Base-by-base conservation (phyloP, 2,888 invertebrate genomes). In the Scaptomyza cyrtandrae region DNA sequence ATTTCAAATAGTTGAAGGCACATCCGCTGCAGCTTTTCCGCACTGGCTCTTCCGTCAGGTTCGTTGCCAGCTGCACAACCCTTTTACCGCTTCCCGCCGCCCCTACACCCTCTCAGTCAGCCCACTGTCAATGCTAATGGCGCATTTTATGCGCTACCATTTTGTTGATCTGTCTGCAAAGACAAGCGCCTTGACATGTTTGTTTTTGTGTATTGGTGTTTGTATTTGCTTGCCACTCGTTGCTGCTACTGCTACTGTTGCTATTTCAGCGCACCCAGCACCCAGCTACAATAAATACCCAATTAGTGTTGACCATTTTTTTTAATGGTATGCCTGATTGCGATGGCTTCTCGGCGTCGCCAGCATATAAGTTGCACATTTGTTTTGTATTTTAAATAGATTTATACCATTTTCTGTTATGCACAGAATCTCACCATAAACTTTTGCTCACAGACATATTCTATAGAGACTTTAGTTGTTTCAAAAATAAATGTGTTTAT, bases 21-120 rank as follows among this genome's bases (percentile, higher is more conserved):
- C 82, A 83, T 83, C 83, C 83, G 85, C 59, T 85, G 85, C 87
- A 85, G 83, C 87, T 85, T 85, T 87, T 83, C 83, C 83, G 87
- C 69, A 55, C 54, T 58, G 63, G 37, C 46, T 63, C 53, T 67
- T 64, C 73, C 56, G 54, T 37, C 58, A 70, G 70, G 27, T 43
- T 56, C 39, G 52, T 39, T 63, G 31, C n/a, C 27, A 45, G 41
- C 33, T 49, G n/a, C 33, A 41, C 58, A 48, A 50, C 44, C 52
- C 71, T 58, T 53, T 58, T 14, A 39, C 45, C 33, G 27, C 13
- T 37, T 6, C 37, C 39, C 27, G 13, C 39, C 10, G 7, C n/a
- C 56, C 65, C 41, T 45, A 60, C 62, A 13, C 24, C 39, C 63
- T 1, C 19, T 45, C 9, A n/a, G 44, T 41, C 41, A 41, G 9